phyloP scores from a whole-genome alignment of 2,888 invertebrate species.

The Linyphia triangularis region DNA sequence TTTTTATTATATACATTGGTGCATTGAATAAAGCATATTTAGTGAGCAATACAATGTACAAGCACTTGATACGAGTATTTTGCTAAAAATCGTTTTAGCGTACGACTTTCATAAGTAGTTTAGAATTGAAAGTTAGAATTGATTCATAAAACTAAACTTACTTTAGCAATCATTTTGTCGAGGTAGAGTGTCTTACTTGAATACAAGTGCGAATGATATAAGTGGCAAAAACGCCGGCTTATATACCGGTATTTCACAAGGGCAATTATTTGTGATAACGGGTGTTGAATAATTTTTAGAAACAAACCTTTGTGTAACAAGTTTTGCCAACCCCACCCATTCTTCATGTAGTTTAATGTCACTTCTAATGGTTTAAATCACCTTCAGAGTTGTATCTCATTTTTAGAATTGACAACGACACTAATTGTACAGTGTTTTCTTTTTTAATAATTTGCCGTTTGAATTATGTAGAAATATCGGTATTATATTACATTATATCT shows the following conservation, averaged over 20 bases:
- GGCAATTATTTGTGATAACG: not conserved
- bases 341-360: not conserved
- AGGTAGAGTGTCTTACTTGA: not conserved
- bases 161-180: conserved; percentile 32
- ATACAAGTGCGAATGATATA: not conserved
- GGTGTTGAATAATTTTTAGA: not conserved
- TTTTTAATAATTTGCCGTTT: not conserved
- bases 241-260: not conserved
- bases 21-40: too few relatives aligned
- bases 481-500: too few relatives aligned
- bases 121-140: not conserved
- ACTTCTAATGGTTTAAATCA: not conserved
- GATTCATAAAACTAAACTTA: not conserved
- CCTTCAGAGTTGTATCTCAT: not conserved
- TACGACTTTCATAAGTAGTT: too few relatives aligned
- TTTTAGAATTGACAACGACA: too few relatives aligned
- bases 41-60: too few relatives aligned
- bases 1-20: too few relatives aligned
- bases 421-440: too few relatives aligned
- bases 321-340: not conserved
- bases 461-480: too few relatives aligned
- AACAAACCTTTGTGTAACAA: not conserved
- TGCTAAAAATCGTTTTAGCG: too few relatives aligned
- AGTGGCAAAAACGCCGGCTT: not conserved
- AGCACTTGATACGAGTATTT: too few relatives aligned